Conservation (phyloP, 2,888 invertebrate genomes). For the Leptopilina myrica region DNA sequence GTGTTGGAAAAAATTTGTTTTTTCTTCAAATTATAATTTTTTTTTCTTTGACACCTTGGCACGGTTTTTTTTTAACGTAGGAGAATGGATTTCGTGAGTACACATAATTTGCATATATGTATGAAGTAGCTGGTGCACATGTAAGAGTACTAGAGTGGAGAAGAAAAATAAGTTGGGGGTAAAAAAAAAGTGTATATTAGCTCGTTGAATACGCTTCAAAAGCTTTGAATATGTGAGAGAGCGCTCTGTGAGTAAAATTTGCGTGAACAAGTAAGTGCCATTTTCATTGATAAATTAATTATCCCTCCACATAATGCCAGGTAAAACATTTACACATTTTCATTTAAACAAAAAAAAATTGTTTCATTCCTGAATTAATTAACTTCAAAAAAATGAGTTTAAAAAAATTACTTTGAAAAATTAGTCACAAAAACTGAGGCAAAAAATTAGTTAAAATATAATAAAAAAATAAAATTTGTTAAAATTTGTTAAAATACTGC, state of each 20-base stretch:
- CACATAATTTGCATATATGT: slow-evolving; percentile 29
- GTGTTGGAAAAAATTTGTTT: too few species aligned
- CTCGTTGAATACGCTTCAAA: background rate
- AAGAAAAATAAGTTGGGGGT: background rate
- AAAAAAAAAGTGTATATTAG: slow-evolving; percentile 5
- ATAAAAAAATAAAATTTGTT: too few species aligned
- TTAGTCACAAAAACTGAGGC: too few species aligned
- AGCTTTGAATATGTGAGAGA: background rate
- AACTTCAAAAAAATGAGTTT: too few species aligned
- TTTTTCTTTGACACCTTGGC: slow-evolving; percentile 35
- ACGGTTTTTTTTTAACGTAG: slow-evolving; percentile 7
- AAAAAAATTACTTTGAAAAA: too few species aligned
- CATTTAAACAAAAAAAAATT: too few species aligned
- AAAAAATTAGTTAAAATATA: too few species aligned
- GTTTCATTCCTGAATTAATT: too few species aligned
- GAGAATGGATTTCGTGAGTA: slow-evolving; percentile 18
- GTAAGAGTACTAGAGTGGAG: slow-evolving; percentile 7
- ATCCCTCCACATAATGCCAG: background rate
- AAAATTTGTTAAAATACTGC: too few species aligned
- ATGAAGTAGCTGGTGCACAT: slow-evolving; percentile 2
- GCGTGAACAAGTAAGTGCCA: slow-evolving; percentile 10
- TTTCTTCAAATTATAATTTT: background rate
- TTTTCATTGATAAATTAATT: slow-evolving; percentile 11
- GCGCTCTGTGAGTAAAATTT: background rate
- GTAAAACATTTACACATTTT: background rate